Evolutionary conservation across 2,888 invertebrate species (phyloP), one percentile per base, ranked within the genome.

Genomic region (Melinopterus prodromus): DNA sequence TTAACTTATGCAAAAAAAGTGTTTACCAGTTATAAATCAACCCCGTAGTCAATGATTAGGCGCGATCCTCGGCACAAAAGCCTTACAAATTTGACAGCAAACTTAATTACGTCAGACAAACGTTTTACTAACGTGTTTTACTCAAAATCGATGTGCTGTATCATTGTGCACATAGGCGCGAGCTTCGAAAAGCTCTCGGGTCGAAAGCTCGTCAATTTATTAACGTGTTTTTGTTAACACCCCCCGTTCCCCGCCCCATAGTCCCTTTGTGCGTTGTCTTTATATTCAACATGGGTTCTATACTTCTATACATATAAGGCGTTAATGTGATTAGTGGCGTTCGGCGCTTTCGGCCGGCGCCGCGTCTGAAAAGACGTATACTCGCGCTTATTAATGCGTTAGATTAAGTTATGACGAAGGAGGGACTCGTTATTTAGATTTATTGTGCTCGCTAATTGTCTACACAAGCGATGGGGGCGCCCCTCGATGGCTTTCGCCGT

Each of bases 351-450:
- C 5, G 12, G 53, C 7, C 53, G 53, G 53, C 53, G 53, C 53
- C 53, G 53, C 53, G 9, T 53, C 53, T 16, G 76, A 76, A 76
- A 79, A 79, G 75, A 79, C 74, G 70, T 78, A 80, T 76, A 72
- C 70, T 69, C 76, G 53, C 71, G 69, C 83, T 83, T 84, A 83
- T 82, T 83, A 85, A 86, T 84, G 85, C 84, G 84, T 84, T 83
- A 85, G 86, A 86, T 86, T 87, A 86, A 87, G 85, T 87, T 87
- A 87, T 86, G 86, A 86, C 85, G 84, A 84, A 83, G 86, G 85
- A 83, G 82, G 85, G 82, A 83, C 86, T 70, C 84, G 86, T 87
- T 87, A 87, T 86, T 87, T 87, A 86, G 87, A 87, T 87, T 87
- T 87, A 87, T 87, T 85, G 85, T 84, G 81, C 78, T 85, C 84